Base-by-base conservation (phyloP, 1,140 invertebrate genomes). In the Drosophila ohnishii region DNA sequence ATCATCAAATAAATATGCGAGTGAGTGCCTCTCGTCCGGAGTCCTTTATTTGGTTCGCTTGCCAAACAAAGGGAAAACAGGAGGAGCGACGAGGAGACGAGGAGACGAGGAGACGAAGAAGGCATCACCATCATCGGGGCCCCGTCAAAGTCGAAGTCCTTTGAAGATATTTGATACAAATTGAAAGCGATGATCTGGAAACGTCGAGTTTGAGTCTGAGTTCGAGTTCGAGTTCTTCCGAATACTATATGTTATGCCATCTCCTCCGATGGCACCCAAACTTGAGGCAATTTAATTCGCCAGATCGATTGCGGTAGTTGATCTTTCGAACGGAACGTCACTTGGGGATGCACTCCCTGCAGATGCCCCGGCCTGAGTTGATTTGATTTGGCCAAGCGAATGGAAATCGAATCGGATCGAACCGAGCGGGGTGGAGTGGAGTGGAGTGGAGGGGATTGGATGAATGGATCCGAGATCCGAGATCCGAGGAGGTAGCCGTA, bases 111-210 rank as follows among this genome's bases (percentile, higher is more conserved):
- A 13, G 19, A 45, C 10, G 19, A 13, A 28, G 45, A 35, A 28
- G 25, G 47, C 40, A 70, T 11, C 50, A 70, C 9, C 50, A 25
- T n/a, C 39, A 61, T 55, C 48, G 71, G 60, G 48, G 53, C 56
- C 40, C 64, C 53, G 65, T 78, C 56, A 77, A 77, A 77, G 73
- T 77, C 75, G 74, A 78, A 77, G 64, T 77, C 57, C 64, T 75
- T 78, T 78, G 75, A 79, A 67, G 75, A 70, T 76, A 87, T 84
- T 84, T 84, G 84, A 87, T 87, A 80, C 76, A 84, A 88, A 87
- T 87, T 59, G 80, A 80, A 87, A 87, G 84, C 84, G 84, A 88
- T 80, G 77, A 84, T 78, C 80, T 88, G 84, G 84, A 87, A 87
- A 87, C 84, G 83, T 86, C 83, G 83, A 85, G 79, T 82, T 50